phyloP scores from a whole-genome alignment of 2,888 invertebrate species.

The Serripes groenlandicus region DNA sequence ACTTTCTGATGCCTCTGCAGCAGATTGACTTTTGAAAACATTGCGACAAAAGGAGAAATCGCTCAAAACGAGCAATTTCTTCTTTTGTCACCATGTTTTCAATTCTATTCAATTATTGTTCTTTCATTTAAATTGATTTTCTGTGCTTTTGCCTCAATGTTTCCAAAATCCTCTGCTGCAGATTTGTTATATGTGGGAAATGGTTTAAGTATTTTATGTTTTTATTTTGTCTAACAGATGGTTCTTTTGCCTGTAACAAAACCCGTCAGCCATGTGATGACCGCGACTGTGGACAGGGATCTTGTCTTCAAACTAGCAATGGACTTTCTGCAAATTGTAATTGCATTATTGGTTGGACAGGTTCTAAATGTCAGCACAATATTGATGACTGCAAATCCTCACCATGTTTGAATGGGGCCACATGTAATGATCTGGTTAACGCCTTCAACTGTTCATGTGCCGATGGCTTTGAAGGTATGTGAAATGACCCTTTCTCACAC shows the following conservation, averaged over 20 bases:
- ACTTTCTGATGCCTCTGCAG: too few species aligned
- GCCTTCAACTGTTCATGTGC: constrained; percentile 88
- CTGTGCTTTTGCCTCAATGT: too few species aligned
- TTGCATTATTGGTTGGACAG: constrained; percentile 66
- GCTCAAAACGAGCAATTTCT: too few species aligned
- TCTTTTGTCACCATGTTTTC: too few species aligned
- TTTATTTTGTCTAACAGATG: neutral
- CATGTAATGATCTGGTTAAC: constrained; percentile 94
- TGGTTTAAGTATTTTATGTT: too few species aligned
- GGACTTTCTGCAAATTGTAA: constrained; percentile 47
- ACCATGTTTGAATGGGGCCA: constrained; percentile 93
- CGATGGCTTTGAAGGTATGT: constrained; percentile 62
- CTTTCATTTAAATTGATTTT: too few species aligned
- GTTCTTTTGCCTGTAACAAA: constrained; percentile 24
- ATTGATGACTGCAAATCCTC: constrained; percentile 92
- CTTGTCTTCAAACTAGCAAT: neutral
- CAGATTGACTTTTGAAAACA: too few species aligned
- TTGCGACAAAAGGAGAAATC: too few species aligned
- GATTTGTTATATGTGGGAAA: too few species aligned
- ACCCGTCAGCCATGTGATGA: constrained; percentile 25
- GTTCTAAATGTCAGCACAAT: constrained; percentile 74
- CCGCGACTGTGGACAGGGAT: constrained; percentile 28
- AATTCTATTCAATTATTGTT: too few species aligned
- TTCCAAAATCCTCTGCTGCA: too few species aligned
- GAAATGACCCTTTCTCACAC: too few species aligned